These are phyloP conservation scores for Polymixis flavicincta DNA, from an alignment of 2,888 invertebrate genomes.

Conservation along the genomic window DNA sequence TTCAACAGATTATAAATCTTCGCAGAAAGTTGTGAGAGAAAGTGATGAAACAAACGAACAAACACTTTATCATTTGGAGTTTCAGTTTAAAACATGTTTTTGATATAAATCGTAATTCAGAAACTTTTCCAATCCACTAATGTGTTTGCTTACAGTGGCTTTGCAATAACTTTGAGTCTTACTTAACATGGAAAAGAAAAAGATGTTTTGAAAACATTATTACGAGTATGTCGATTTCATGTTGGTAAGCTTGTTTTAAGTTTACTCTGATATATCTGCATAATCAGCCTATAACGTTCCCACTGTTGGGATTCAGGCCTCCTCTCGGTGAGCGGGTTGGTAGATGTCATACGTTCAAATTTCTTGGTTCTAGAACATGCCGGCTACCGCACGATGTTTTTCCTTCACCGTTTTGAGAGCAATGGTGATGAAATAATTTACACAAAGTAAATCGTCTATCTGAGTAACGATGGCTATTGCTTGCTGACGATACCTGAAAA, in stretches of 20 bases:
- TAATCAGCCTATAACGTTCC: not conserved
- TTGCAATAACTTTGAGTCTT: slow-evolving; percentile 18
- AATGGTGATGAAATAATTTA: too few relatives aligned
- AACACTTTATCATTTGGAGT: slow-evolving; percentile 60
- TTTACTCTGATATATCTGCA: not conserved
- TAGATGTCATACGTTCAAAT: too few relatives aligned
- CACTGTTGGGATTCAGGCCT: too few relatives aligned
- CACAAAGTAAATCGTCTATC: too few relatives aligned
- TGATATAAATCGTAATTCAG: slow-evolving; percentile 64
- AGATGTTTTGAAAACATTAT: not conserved
- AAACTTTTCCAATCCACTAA: slow-evolving; percentile 74
- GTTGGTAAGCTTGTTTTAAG: not conserved
- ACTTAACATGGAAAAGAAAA: not conserved
- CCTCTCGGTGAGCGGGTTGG: too few relatives aligned
- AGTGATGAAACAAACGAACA: slow-evolving; percentile 51
- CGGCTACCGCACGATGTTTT: too few relatives aligned
- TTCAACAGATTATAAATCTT: slow-evolving; percentile 58
- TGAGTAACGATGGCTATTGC: too few relatives aligned
- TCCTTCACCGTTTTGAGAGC: too few relatives aligned
- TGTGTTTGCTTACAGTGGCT: slow-evolving; percentile 63
- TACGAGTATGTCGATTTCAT: not conserved
- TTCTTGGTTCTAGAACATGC: too few relatives aligned
- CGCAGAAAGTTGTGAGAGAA: slow-evolving; percentile 51
- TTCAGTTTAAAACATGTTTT: slow-evolving; percentile 56
- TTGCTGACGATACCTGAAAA: too few relatives aligned